Evolutionary conservation across 2,797 vertebrate species (phyloP), one percentile per base, ranked within the genome.

Genomic region (Psittacula echo): DNA sequence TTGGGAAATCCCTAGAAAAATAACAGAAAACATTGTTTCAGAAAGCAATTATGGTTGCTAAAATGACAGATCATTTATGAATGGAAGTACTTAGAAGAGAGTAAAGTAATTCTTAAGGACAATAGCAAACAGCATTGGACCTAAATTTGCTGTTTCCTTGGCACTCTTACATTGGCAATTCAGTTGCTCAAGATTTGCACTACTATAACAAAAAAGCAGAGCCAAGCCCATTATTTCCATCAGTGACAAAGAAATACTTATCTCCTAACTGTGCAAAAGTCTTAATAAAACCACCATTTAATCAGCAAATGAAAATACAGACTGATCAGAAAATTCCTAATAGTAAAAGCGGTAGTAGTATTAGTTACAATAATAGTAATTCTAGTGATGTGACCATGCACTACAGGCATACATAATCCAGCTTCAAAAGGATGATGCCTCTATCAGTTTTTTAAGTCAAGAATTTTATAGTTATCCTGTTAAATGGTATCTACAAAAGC

Each of bases 1-100:
- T 91, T 66, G 95, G 86, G 93, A 96, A 95, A 96, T 95, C 88
- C 90, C 93, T 93, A 93, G 72, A 87, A 94, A 86, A 95, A 88
- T 90, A 95, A 89, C n/a, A 89, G 54, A 95, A 96, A 89, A 93
- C 84, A 87, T 75, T 92, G 91, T 77, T 96, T 96, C 75, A 95
- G 62, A 87, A 85, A 39, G 75, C 92, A 97, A 93, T 95, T 93
- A 94, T 44, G 34, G 84, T 60, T 12, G 2, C 88, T 89, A 83
- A 88, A 96, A 94, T 87, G 94, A 93, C 61, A 71, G 53, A 93
- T 89, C 75, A 48, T 87, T 94, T 93, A 82, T 94, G 92, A 96
- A 94, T 83, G 86, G 78, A 92, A 96, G 72, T 61, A 87, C 72
- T 87, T 89, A 89, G 78, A 89, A 89, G 27, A 64, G 50, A 80